These are phyloP conservation scores for Chorisops tibialis DNA, from an alignment of 2,888 invertebrate species.

Conservation along the genomic window DNA sequence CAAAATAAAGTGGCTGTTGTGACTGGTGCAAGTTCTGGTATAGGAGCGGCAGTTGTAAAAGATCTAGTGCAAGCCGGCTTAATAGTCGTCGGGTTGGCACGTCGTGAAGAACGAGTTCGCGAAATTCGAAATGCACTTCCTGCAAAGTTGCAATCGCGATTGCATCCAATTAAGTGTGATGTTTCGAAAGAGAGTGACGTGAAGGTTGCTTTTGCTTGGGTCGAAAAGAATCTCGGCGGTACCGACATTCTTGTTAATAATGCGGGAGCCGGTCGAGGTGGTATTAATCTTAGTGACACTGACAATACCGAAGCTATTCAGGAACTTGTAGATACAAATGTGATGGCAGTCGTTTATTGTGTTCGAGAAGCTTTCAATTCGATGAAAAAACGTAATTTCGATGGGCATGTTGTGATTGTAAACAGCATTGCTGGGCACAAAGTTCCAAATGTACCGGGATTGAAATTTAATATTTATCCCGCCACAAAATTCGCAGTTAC, in stretches of 20 bases:
- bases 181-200: too few species aligned
- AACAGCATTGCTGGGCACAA: conserved; percentile 48
- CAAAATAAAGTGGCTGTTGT: too few species aligned
- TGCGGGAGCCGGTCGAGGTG: too few species aligned
- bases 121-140: conserved; percentile 39
- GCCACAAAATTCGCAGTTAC: conserved; percentile 47
- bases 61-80: conserved; percentile 54
- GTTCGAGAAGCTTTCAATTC: too few species aligned
- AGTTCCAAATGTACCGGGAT: conserved; percentile 28
- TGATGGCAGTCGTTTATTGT: conserved; percentile 49
- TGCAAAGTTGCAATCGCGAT: conserved; percentile 34
- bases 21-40: too few species aligned
- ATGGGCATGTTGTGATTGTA: conserved; percentile 34
- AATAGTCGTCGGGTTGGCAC: conserved; percentile 57
- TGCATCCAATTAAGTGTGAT: too few species aligned
- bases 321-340: too few species aligned
- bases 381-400: too few species aligned
- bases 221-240: too few species aligned
- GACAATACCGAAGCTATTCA: conserved; percentile 36
- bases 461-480: conserved; percentile 45
- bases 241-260: too few species aligned
- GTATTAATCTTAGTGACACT: conserved; percentile 39
- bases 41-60: conserved; percentile 48
- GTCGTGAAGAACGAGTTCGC: conserved; percentile 53
- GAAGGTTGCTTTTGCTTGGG: too few species aligned